Percentiles rank a stretch among this genome's conserved stretches.
phyloP scores from a whole-genome alignment of 2,797 vertebrate genomes.

The Eulemur coronatus region DNA sequence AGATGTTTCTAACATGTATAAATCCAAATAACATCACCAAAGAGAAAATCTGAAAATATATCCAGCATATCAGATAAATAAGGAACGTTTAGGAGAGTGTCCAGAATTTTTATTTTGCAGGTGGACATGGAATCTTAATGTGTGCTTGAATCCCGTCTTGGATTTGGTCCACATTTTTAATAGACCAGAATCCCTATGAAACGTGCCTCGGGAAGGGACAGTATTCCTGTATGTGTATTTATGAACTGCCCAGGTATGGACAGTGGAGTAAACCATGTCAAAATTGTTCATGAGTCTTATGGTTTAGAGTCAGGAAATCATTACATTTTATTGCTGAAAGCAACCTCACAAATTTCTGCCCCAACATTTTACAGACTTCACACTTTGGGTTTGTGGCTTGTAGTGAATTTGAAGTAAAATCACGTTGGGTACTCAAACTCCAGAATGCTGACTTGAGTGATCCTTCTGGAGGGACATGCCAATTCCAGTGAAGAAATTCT shows the following conservation, averaged over 20 bases:
- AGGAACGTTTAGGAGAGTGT: neutral
- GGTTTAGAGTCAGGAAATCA: neutral
- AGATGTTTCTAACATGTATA: neutral
- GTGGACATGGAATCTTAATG: neutral
- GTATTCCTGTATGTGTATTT: neutral
- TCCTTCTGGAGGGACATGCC: neutral
- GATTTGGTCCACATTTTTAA: neutral
- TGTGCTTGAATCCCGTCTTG: neutral
- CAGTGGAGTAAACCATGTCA: neutral
- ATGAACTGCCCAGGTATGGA: neutral
- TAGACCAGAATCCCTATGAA: neutral
- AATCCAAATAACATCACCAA: neutral
- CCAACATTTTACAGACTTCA: neutral
- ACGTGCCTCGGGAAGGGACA: neutral
- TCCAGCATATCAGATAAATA: neutral
- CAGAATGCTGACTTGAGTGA: neutral
- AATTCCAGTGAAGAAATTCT: neutral
- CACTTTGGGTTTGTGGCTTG: neutral
- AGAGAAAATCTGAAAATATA: neutral
- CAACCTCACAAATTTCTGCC: neutral
- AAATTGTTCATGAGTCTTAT: neutral
- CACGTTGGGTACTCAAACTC: neutral
- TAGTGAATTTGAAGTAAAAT: neutral
- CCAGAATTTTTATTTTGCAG: neutral
- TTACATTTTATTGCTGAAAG: constrained; percentile 5